Evolutionary conservation across 2,888 invertebrate genomes (phyloP), one percentile per base, ranked within the genome.

Genomic region (Julus scanicus): DNA sequence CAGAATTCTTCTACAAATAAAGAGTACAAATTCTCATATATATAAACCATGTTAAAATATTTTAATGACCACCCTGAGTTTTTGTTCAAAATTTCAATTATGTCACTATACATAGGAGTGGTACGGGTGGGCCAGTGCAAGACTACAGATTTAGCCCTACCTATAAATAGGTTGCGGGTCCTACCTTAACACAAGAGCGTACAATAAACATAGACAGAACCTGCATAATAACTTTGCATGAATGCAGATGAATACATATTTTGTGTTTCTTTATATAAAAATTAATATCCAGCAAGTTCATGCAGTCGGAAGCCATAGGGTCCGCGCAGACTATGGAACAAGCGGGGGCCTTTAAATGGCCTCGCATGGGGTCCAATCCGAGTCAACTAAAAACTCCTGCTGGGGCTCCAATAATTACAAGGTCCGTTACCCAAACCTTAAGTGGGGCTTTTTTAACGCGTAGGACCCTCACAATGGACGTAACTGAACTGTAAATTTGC

Each of bases 341-440:
- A 37, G n/a, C 17, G 87, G 63, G 53, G 49, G 57, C 37, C 87
- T 49, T n/a, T 13, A 87, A 87, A 37, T 49, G 86, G 37, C 87
- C 87, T 49, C 87, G 17, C 63, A 53, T 57, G 53, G 49, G 37
- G 37, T 86, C 86, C n/a, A 17, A 13, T 44, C 48, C 86, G 17
- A 86, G 29, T 53, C 29, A 48, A 86, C 86, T 48, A 44, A 86
- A 40, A 86, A 20, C 37, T 49, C 87, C 49, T 87, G 87, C 87
- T 63, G 87, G 39, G 57, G 87, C 63, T 53, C 57, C 29, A 49
- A 87, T 87, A 87, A 87, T 87, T 87, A 87, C 63, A 87, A 53
- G 87, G 53, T 87, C 87, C 87, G 87, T 87, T 87, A n/a, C 87
- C 63, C 63, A 86, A 87, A 87, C 53, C 63, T 87, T 87, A 87